These are phyloP conservation scores for Aepyceros melampus DNA, from an alignment of 2,113 vertebrate species.

Conservation along the genomic window DNA sequence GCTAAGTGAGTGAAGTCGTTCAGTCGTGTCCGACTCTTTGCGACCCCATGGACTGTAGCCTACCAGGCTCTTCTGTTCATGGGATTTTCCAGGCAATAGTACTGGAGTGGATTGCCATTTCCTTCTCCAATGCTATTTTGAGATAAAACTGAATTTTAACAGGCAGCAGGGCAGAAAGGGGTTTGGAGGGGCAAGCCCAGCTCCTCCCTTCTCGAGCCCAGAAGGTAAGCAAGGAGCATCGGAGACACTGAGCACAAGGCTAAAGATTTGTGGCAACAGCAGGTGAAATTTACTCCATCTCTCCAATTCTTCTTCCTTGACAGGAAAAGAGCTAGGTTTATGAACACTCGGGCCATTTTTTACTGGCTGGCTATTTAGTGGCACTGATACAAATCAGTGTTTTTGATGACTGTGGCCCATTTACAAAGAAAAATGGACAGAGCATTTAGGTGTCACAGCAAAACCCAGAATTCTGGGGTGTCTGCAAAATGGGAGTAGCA, in stretches of 20 bases:
- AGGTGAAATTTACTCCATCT: not conserved
- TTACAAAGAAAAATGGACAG: not conserved
- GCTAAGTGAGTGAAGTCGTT: too few relatives aligned
- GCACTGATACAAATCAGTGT: not conserved
- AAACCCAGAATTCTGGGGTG: not conserved
- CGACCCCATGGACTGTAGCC: too few relatives aligned
- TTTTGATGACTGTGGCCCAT: not conserved
- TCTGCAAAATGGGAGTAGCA: not conserved
- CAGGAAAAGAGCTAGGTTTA: not conserved
- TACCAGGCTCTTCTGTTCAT: too few relatives aligned
- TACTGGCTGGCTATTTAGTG: not conserved
- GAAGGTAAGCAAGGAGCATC: not conserved
- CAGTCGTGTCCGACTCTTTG: too few relatives aligned
- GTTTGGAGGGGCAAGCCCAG: not conserved
- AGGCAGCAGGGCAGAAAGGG: not conserved
- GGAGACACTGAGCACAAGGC: rapidly evolving
- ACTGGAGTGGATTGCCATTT: too few relatives aligned
- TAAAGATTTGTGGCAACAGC: not conserved
- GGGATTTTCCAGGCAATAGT: too few relatives aligned
- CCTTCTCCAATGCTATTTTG: too few relatives aligned
- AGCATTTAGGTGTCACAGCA: not conserved
- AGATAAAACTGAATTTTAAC: too few relatives aligned
- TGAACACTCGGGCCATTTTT: not conserved
- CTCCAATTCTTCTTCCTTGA: not conserved
- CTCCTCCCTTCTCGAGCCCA: not conserved